phyloP scores from a whole-genome alignment of 1,140 invertebrate genomes.

The Amphibalanus amphitrite region DNA sequence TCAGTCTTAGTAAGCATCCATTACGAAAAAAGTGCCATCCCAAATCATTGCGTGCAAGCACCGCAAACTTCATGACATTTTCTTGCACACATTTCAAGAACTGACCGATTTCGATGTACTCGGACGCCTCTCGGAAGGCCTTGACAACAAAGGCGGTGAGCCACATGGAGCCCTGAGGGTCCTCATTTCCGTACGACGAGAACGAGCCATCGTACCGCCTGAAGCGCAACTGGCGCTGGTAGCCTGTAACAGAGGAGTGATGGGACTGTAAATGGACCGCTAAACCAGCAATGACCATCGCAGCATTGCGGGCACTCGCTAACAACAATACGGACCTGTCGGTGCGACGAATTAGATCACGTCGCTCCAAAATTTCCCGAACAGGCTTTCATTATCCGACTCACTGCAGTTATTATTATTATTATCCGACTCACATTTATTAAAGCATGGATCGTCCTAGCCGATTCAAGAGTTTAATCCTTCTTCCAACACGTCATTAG shows the following conservation, averaged over 20 bases:
- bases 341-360: neutral
- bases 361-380: too few relatives aligned
- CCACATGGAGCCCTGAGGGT: constrained; percentile 53
- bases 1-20: too few relatives aligned
- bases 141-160: constrained; percentile 64
- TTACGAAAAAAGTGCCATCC: too few relatives aligned
- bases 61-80: too few relatives aligned
- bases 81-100: too few relatives aligned
- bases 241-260: constrained; percentile 32
- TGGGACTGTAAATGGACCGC: neutral
- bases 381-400: too few relatives aligned
- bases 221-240: constrained; percentile 55
- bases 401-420: too few relatives aligned
- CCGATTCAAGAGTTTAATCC: too few relatives aligned
- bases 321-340: neutral
- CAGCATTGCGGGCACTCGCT: neutral
- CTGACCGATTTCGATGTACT: constrained; percentile 45
- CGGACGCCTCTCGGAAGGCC: constrained; percentile 44
- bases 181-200: constrained; percentile 47
- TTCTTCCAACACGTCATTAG: too few relatives aligned
- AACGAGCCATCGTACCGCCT: constrained; percentile 55
- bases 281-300: neutral
- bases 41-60: too few relatives aligned
- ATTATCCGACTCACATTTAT: too few relatives aligned
- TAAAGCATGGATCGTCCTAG: too few relatives aligned